Percentiles rank a stretch among this genome's conserved stretches.
Evolutionary conservation across 2,113 vertebrate genomes (phyloP).

Genomic region (Tangachromis dhanisi): DNA sequence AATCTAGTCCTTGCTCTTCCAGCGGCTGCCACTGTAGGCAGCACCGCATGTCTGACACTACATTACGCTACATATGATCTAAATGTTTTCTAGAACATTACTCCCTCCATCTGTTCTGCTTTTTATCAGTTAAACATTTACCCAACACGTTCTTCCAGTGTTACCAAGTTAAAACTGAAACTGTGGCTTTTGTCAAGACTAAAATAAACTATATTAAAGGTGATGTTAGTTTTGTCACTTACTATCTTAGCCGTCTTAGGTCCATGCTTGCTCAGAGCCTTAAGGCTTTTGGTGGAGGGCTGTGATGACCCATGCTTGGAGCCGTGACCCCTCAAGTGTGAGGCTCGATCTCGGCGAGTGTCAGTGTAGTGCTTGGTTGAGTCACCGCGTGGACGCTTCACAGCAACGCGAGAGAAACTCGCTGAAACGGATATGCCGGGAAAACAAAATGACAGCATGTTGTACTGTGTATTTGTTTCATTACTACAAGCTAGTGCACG

Average conservation of each 20-base stretch:
- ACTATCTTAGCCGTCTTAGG: not conserved
- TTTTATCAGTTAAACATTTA: not conserved
- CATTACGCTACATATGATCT: not conserved
- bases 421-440: not conserved
- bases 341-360: not conserved
- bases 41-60: not conserved
- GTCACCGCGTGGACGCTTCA: conserved; percentile 14
- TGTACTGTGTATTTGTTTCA: not conserved
- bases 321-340: not conserved
- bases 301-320: not conserved
- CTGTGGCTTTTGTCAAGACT: rapidly evolving
- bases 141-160: not conserved
- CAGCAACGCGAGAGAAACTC: not conserved
- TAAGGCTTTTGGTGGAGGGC: not conserved
- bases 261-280: not conserved
- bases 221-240: not conserved
- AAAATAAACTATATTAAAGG: not conserved
- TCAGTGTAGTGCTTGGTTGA: not conserved
- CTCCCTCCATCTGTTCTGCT: not conserved
- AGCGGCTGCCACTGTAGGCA: not conserved
- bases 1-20: not conserved
- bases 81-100: not conserved
- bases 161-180: not conserved
- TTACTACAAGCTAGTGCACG: not conserved
- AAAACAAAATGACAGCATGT: not conserved